Evolutionary conservation across 2,113 vertebrate species (phyloP).

Genomic region (Sprattus sprattus): DNA sequence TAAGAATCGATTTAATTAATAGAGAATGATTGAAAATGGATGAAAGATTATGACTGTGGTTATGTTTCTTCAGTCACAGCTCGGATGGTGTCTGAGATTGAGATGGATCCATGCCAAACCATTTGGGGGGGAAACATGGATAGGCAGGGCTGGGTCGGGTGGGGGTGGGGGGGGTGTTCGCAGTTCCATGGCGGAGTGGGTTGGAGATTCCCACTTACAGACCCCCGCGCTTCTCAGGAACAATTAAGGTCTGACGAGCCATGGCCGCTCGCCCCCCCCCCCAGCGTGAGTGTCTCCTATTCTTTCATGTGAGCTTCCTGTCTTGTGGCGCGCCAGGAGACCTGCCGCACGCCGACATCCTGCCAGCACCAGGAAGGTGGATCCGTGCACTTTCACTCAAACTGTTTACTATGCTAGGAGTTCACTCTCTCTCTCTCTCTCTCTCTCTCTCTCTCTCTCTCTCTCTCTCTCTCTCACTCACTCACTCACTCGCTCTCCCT

Average conservation of each 20-base stretch:
- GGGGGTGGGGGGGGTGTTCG: too few relatives aligned
- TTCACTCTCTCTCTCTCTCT: not conserved
- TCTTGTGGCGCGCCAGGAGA: slow-evolving; percentile 71
- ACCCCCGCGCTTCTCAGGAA: slow-evolving; percentile 50
- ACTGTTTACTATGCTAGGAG: slow-evolving; percentile 35
- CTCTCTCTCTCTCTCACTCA: slow-evolving; percentile 22
- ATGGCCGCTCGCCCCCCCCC: slow-evolving; percentile 63
- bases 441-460: slow-evolving; percentile 8
- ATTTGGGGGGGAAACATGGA: not conserved
- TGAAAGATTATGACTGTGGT: not conserved
- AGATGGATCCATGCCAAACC: not conserved
- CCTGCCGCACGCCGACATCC: slow-evolving; percentile 59
- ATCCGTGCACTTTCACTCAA: slow-evolving; percentile 41
- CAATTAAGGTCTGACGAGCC: slow-evolving; percentile 67
- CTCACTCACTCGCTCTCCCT: slow-evolving; percentile 10
- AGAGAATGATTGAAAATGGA: not conserved
- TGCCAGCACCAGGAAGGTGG: slow-evolving; percentile 52
- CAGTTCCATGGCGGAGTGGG: not conserved
- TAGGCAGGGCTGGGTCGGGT: too few relatives aligned
- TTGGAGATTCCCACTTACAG: slow-evolving; percentile 47
- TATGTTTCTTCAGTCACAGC: not conserved
- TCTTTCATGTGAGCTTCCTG: slow-evolving; percentile 76
- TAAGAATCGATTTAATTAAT: not conserved
- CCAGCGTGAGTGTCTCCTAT: slow-evolving; percentile 53
- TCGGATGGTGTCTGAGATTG: not conserved